These are phyloP conservation scores for Danaus melanippus DNA, from an alignment of 1,140 invertebrate species.

Conservation along the genomic window DNA sequence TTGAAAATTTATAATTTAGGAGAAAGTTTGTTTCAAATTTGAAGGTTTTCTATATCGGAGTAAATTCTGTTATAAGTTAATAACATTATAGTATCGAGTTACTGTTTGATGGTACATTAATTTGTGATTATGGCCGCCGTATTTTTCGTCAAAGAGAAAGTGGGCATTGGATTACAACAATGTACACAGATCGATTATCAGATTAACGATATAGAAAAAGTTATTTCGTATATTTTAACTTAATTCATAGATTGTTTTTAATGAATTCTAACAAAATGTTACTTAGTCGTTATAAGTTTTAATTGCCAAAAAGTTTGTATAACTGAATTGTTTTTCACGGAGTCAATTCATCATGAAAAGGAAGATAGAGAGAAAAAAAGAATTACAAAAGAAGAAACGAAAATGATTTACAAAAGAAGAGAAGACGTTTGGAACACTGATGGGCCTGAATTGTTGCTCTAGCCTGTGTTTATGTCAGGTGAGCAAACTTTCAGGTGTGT, in stretches of 20 bases:
- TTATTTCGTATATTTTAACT: no score
- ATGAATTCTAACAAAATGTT: no score
- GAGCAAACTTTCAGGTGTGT: constrained; percentile 72
- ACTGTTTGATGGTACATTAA: constrained; percentile 9
- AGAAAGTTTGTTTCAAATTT: constrained; percentile 1
- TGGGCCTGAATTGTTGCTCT: constrained; percentile 71
- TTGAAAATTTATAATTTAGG: no score
- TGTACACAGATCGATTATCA: no score
- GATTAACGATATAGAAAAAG: no score
- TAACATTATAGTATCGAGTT: constrained; percentile 9
- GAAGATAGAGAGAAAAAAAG: constrained; percentile 5
- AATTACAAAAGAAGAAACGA: constrained; percentile 16
- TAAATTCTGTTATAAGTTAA: constrained; percentile 7
- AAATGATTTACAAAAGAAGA: constrained; percentile 23
- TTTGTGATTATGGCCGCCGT: no score
- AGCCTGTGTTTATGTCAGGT: constrained; percentile 62
- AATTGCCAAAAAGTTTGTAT: no score
- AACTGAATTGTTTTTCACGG: no score
- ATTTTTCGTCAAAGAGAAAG: no score
- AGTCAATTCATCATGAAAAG: neutral
- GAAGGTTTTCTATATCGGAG: constrained; percentile 3
- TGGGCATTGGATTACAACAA: no score
- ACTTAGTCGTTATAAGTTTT: no score
- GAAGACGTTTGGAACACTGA: constrained; percentile 63
- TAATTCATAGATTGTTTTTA: no score